Evolutionary conservation across 1,140 invertebrate genomes (phyloP), one percentile per base, ranked within the genome.

Genomic region (Heliothis subflexa): DNA sequence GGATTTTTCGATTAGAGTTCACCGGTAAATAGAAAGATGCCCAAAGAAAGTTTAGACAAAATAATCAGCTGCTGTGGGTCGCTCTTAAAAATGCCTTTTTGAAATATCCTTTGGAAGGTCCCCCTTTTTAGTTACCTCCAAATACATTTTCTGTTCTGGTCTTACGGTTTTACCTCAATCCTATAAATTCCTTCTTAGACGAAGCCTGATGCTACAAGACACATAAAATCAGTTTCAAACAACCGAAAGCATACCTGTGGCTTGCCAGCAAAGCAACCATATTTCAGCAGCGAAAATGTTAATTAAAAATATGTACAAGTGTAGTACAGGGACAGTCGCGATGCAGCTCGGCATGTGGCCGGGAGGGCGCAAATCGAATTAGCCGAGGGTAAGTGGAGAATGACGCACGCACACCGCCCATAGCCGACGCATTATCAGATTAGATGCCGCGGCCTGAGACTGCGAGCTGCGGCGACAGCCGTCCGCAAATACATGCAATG

Each of bases 371-470:
- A 91, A 93, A 91, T 92, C 81, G 83, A 89, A 91, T 91, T 91
- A 91, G 78, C 62, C 62, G 72, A 73, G 83, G 80, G 83, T 80
- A 84, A 83, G 84, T 78, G 75, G 78, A 88, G 80, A 75, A 33
- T 74, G 70, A 78, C 89, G 84, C 89, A 89, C 90, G 88, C 89
- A 85, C 83, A 79, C 78, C 86, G 80, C 84, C 86, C 87, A 90
- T 91, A 93, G 91, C 90, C 87, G 81, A 83, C 83, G 88, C 89
- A 91, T 93, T 92, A 93, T 93, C 89, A 78, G 88, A 93, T 92
- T 93, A 93, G 84, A 85, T 76, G 78, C 74, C 74, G 74, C 80
- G 78, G 79, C 82, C 79, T 66, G 40, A n/a, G 62, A 40, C 40
- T 81, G 73, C 45, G 57, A 75, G 57, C 47, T 55, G 70, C 40